Percentiles rank a stretch among this genome's conserved stretches.
Evolutionary conservation across 2,888 invertebrate species (phyloP).

Genomic region (Pristionchus mayeri): DNA sequence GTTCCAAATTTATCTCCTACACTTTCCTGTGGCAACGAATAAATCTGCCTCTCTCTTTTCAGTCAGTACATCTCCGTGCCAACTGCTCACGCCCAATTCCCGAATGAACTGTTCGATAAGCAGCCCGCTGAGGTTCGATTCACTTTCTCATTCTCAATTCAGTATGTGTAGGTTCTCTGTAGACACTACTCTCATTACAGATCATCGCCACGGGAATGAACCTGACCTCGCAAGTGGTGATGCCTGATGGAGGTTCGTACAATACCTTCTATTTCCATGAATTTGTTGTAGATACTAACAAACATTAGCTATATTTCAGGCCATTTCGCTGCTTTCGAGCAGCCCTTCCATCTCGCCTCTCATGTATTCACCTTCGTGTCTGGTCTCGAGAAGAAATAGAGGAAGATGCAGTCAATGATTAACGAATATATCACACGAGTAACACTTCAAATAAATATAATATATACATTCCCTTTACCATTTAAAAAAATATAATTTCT

Average conservation of each 20-base stretch:
- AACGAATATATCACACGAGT: too few relatives aligned
- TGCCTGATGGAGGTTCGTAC: conserved; percentile 81
- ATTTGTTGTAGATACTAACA: neutral
- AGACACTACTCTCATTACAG: neutral
- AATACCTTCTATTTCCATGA: neutral
- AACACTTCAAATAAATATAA: too few relatives aligned
- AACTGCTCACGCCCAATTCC: conserved; percentile 85
- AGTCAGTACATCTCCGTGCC: conserved; percentile 81
- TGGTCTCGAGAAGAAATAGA: conserved; percentile 34
- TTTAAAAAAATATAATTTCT: too few relatives aligned
- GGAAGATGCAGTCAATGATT: too few relatives aligned
- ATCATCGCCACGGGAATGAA: conserved; percentile 15
- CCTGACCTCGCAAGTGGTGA: conserved; percentile 69
- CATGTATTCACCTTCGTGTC: conserved; percentile 82
- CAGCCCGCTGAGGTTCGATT: conserved; percentile 80
- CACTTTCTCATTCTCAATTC: neutral
- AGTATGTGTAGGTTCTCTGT: neutral
- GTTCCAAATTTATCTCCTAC: too few relatives aligned
- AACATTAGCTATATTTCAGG: neutral
- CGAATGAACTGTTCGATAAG: conserved; percentile 82
- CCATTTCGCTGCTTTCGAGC: conserved; percentile 89
- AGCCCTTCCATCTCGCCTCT: conserved; percentile 83
- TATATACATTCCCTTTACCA: too few relatives aligned
- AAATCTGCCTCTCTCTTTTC: conserved; percentile 17
- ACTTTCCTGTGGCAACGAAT: too few relatives aligned